Evolutionary conservation across 2,888 invertebrate genomes (phyloP).

Genomic region (Ennomos quercinarius): DNA sequence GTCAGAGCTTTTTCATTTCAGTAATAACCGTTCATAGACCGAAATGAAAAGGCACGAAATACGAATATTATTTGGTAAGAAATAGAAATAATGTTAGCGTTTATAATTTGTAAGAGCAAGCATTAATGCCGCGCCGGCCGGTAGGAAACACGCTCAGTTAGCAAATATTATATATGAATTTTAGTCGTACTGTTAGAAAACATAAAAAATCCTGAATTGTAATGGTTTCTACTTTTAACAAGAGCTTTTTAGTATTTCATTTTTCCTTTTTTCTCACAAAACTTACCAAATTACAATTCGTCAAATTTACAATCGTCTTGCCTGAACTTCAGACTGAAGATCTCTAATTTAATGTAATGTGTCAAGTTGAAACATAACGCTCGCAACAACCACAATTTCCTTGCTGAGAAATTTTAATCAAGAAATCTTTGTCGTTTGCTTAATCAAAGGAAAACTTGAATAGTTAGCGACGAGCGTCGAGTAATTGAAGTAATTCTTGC

Average conservation of each 20-base stretch:
- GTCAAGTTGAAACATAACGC: constrained; percentile 51
- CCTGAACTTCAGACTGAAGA: not conserved
- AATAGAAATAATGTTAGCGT: constrained; percentile 13
- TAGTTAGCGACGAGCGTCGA: constrained; percentile 50
- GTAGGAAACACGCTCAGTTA: too few relatives aligned
- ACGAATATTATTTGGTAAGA: constrained; percentile 10
- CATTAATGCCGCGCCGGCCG: too few relatives aligned
- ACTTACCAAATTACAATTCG: constrained; percentile 41
- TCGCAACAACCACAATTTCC: constrained; percentile 48
- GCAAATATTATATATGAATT: too few relatives aligned
- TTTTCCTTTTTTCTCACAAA: constrained; percentile 10
- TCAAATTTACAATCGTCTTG: constrained; percentile 42
- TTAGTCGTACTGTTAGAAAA: too few relatives aligned
- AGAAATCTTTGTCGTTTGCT: constrained; percentile 67
- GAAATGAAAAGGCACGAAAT: constrained; percentile 20
- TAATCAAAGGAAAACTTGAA: constrained; percentile 72
- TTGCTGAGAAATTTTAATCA: constrained; percentile 69
- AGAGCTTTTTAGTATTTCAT: too few relatives aligned
- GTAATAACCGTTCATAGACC: constrained; percentile 21
- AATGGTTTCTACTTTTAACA: too few relatives aligned
- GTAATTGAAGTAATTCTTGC: constrained; percentile 45
- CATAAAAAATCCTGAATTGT: too few relatives aligned
- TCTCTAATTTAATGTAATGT: constrained; percentile 29
- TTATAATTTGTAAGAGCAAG: constrained; percentile 14
- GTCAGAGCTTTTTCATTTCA: constrained; percentile 26